phyloP scores from a whole-genome alignment of 2,888 invertebrate genomes.

The Hemithea aestivaria region DNA sequence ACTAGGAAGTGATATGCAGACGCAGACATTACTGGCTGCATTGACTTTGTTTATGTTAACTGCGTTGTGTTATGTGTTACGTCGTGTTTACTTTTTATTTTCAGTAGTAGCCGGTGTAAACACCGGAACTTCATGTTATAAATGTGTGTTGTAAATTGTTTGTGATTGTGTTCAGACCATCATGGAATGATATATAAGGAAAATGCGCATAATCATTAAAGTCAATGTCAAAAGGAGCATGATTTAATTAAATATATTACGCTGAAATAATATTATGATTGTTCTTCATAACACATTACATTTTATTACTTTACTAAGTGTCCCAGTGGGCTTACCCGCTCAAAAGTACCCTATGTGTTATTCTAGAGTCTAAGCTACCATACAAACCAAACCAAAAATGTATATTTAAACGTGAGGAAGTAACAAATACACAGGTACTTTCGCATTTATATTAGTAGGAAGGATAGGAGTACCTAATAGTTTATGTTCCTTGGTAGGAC shows the following conservation, averaged over 20 bases:
- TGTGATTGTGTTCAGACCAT: conserved; percentile 17
- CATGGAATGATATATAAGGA: conserved; percentile 9
- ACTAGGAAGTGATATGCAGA: conserved; percentile 44
- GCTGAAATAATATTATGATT: no score
- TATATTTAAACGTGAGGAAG: no score
- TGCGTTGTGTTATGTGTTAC: conserved; percentile 30
- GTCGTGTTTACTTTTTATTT: conserved; percentile 49
- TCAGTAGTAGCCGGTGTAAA: conserved; percentile 27
- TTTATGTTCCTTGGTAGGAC: no score
- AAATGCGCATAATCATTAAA: conserved; percentile 18
- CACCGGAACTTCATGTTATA: conserved; percentile 24
- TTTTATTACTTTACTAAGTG: not conserved
- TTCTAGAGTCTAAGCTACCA: no score
- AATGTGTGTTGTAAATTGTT: conserved; percentile 19
- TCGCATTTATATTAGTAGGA: no score
- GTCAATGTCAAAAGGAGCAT: conserved; percentile 5
- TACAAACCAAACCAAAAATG: no score
- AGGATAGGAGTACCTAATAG: no score
- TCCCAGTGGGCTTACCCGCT: no score
- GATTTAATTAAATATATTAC: no score
- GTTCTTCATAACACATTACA: no score
- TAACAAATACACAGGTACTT: no score
- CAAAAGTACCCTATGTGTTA: no score
- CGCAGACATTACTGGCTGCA: conserved; percentile 36
- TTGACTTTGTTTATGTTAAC: conserved; percentile 55